Percentiles rank a stretch among this genome's conserved stretches.
phyloP scores from a whole-genome alignment of 2,797 vertebrate genomes.

The Acrossocheilus fasciatus region DNA sequence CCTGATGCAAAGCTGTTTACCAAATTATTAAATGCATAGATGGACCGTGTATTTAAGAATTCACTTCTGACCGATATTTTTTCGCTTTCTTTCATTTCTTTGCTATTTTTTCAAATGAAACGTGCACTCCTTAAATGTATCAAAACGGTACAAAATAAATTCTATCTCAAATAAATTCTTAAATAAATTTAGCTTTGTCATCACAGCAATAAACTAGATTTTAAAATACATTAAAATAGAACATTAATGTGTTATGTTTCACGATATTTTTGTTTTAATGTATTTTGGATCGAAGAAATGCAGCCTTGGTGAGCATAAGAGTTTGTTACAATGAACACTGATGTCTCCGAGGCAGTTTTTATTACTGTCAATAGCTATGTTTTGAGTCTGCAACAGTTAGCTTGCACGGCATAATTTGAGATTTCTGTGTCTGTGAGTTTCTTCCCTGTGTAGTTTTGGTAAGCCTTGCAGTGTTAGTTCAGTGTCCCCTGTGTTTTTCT shows the following conservation, averaged over 20 bases:
- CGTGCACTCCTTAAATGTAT: background rate
- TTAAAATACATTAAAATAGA: too few species aligned
- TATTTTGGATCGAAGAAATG: too few species aligned
- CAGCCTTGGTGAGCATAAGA: too few species aligned
- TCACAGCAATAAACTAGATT: background rate
- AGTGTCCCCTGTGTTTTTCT: background rate
- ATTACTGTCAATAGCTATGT: background rate
- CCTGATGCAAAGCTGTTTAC: background rate
- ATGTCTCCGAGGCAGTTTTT: background rate
- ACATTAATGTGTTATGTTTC: too few species aligned
- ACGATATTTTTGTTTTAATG: too few species aligned
- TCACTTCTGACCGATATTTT: background rate
- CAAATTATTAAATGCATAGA: background rate
- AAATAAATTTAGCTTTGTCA: background rate
- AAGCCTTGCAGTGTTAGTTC: background rate
- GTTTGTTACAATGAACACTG: background rate
- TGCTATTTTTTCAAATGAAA: background rate
- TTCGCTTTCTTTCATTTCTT: background rate
- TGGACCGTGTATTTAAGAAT: background rate
- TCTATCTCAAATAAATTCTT: background rate
- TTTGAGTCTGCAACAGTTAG: background rate
- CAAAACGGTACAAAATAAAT: background rate
- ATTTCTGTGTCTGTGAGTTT: background rate
- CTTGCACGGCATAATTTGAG: too few species aligned
- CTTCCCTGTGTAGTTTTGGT: background rate